Evolutionary conservation across 2,113 vertebrate species (phyloP).

Genomic region (Pollachius pollachius): DNA sequence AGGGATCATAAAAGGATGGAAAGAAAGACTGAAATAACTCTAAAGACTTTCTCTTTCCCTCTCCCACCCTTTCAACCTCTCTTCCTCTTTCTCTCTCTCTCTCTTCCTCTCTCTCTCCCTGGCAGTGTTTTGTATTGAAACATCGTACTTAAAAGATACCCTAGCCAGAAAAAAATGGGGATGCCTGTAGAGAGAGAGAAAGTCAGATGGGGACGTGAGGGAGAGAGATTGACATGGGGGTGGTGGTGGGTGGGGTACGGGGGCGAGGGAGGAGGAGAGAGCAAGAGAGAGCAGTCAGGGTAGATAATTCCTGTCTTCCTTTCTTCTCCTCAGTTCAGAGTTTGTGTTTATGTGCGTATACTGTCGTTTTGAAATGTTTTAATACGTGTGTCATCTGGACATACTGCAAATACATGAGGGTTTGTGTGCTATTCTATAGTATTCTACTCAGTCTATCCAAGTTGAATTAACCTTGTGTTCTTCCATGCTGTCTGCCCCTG

Average conservation of each 20-base stretch:
- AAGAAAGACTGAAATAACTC: no score
- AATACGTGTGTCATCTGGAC: no score
- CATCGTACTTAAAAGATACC: slow-evolving; percentile 15
- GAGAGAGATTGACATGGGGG: background rate
- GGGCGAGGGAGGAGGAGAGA: background rate
- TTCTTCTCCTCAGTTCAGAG: background rate
- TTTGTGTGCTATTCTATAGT: background rate
- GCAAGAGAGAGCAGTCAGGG: background rate
- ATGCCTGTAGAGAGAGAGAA: background rate
- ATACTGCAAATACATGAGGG: background rate
- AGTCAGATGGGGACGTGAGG: background rate
- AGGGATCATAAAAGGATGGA: no score
- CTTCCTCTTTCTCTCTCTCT: background rate
- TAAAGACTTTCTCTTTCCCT: background rate
- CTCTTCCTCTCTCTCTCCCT: background rate
- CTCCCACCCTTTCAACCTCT: background rate
- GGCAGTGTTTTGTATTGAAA: slow-evolving; percentile 36
- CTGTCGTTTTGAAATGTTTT: no score
- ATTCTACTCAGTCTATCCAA: background rate
- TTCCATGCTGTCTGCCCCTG: no score
- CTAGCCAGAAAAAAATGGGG: background rate
- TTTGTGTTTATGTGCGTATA: no score
- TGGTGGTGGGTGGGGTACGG: background rate
- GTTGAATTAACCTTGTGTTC: background rate
- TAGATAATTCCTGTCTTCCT: background rate